phyloP scores from a whole-genome alignment of 2,888 invertebrate genomes.

The Chrysomela aeneicollis region DNA sequence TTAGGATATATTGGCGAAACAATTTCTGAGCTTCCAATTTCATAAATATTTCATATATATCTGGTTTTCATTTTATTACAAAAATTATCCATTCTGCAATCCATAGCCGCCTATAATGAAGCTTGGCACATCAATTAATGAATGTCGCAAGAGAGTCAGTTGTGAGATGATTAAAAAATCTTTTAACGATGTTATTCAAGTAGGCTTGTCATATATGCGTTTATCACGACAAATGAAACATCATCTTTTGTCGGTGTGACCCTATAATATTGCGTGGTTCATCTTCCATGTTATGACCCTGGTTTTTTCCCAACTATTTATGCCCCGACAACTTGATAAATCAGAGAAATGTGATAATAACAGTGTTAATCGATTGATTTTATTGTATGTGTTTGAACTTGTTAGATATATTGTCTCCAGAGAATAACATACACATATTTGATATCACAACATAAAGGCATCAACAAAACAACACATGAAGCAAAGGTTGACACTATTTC shows the following conservation, averaged over 20 bases:
- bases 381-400: background rate
- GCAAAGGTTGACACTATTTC: no score
- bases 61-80: background rate
- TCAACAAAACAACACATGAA: no score
- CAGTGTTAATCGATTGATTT: background rate
- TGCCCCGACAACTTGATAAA: constrained; percentile 21
- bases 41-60: background rate
- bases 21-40: background rate
- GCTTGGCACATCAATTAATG: constrained; percentile 33
- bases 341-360: background rate
- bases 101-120: constrained; percentile 13
- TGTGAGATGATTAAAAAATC: constrained; percentile 24
- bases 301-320: constrained; percentile 25
- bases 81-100: background rate
- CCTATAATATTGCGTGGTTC: constrained; percentile 20
- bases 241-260: constrained; percentile 34
- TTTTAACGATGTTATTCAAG: constrained; percentile 33
- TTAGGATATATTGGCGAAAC: no score
- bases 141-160: constrained; percentile 28
- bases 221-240: constrained; percentile 25
- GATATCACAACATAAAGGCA: no score
- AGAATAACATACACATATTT: no score
- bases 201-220: constrained; percentile 21
- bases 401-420: no score
- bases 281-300: constrained; percentile 18